phyloP scores from a whole-genome alignment of 2,888 invertebrate genomes.

The Gastracanthus pulcherrimus region DNA sequence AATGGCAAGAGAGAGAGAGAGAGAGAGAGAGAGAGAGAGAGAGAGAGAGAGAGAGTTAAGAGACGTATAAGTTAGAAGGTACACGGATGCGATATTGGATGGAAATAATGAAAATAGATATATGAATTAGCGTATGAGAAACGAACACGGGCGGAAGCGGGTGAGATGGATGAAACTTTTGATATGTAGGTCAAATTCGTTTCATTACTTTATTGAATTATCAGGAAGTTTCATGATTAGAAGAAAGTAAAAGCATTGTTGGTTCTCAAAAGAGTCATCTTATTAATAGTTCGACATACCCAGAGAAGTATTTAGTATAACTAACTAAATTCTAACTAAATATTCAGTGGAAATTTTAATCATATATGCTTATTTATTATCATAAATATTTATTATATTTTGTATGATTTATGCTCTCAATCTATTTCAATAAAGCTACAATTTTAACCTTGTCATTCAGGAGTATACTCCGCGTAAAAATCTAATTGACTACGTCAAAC shows the following conservation, averaged over 20 bases:
- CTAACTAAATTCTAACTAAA: too few relatives aligned
- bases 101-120: constrained; percentile 30
- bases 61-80: not conserved
- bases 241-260: not conserved
- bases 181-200: not conserved
- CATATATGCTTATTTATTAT: too few relatives aligned
- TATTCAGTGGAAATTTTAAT: too few relatives aligned
- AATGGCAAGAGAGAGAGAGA: too few relatives aligned
- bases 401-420: too few relatives aligned
- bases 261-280: not conserved
- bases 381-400: too few relatives aligned
- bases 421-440: too few relatives aligned
- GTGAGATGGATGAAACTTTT: not conserved
- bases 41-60: constrained; percentile 10
- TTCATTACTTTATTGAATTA: not conserved
- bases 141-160: not conserved
- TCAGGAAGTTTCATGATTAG: not conserved
- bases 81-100: not conserved
- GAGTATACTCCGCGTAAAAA: too few relatives aligned
- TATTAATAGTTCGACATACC: too few relatives aligned
- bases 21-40: constrained; percentile 20
- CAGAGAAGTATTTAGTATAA: too few relatives aligned
- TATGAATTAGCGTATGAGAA: not conserved
- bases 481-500: too few relatives aligned
- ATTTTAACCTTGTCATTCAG: too few relatives aligned